Evolutionary conservation across 2,888 invertebrate species (phyloP), one percentile per base, ranked within the genome.

Genomic region (Mellilla xanthometata): DNA sequence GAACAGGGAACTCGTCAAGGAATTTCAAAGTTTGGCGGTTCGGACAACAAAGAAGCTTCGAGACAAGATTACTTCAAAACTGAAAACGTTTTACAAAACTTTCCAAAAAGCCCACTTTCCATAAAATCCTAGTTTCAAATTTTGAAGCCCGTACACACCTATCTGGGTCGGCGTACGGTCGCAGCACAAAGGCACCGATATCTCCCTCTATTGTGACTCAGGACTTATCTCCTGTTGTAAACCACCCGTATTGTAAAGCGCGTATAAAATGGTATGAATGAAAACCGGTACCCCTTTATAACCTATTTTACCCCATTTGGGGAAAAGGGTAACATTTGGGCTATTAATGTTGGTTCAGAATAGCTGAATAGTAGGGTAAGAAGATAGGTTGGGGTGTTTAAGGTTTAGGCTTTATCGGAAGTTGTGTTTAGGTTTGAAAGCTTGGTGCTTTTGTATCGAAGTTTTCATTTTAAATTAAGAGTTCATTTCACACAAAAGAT

Each of bases 171-270:
- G 31, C 39, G 36, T 30, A 40, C 19, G 43, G 28, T 31, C 15
- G 6, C 15, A 19, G 6, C 15, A 45, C 51, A 58, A 57, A 56
- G 44, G 53, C 40, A 32, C 54, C 53, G 54, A 53, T 64, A 68
- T 51, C 29, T 22, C 34, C 34, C 3, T 19, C 29, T 41, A 59
- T 65, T 68, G 63, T 68, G 56, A 49, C 49, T 23, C 53, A 12
- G 49, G 65, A 60, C 62, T 69, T 72, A 72, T 73, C 72, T 65
- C 34, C 39, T 34, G 52, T 49, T 62, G 59, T 59, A 58, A 69
- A 68, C 65, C 65, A 64, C 70, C 65, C 56, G 55, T 56, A 71
- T 71, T 72, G 70, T 72, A 69, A 70, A 42, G 42, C 50, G 42
- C 43, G 47, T 48, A 51, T 35, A 52, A 46, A 48, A 48, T 46